Percentiles rank a stretch among this genome's conserved stretches.
phyloP scores from a whole-genome alignment of 2,888 invertebrate species.

The Papilio gigon region DNA sequence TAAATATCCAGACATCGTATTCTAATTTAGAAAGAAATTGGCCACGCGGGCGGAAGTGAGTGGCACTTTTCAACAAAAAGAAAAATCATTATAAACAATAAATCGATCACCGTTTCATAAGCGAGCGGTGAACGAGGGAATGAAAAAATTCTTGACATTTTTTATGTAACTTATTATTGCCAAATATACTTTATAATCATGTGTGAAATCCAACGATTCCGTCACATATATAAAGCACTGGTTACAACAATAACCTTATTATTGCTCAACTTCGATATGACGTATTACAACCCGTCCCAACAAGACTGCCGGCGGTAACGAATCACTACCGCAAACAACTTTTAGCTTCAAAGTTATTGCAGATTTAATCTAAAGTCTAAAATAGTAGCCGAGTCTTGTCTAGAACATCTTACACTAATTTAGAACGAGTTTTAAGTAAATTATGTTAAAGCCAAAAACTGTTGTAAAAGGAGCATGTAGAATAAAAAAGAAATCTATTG shows the following conservation, averaged over 20 bases:
- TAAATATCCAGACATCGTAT: background rate
- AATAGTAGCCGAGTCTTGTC: background rate
- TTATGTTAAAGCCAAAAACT: background rate
- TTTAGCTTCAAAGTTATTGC: no score
- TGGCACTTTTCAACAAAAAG: background rate
- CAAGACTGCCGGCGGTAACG: no score
- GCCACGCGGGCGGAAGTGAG: background rate
- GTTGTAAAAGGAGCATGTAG: background rate
- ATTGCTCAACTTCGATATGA: background rate
- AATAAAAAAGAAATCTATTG: background rate
- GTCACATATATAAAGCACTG: background rate
- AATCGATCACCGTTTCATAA: background rate
- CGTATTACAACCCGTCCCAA: background rate
- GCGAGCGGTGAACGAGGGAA: background rate
- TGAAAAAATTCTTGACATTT: background rate
- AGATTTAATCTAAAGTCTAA: conserved; percentile 1
- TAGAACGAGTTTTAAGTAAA: background rate
- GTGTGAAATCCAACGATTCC: background rate
- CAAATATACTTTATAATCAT: background rate
- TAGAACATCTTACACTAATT: background rate
- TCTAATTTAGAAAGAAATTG: background rate
- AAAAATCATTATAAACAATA: background rate
- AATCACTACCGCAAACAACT: no score
- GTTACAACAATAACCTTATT: background rate
- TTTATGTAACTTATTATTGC: background rate